A percentile compares a stretch with the other conserved stretches of the same genome.
Evolutionary conservation across 1,140 invertebrate genomes (phyloP).

Genomic region (Anadara kagoshimensis): DNA sequence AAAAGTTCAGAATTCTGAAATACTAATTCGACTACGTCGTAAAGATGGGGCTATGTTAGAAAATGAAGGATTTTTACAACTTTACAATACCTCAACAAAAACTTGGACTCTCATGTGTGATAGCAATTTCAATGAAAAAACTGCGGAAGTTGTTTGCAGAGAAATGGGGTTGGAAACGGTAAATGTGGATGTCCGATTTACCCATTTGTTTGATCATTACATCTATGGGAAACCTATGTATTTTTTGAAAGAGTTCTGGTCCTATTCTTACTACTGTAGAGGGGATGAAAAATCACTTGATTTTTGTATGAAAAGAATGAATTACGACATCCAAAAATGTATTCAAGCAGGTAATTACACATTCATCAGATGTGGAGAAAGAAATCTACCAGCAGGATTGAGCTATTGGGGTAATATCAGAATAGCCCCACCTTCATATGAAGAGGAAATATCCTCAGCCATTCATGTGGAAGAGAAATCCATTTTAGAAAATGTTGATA

Average conservation of each 20-base stretch:
- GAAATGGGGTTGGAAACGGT: constrained; percentile 93
- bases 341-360: constrained; percentile 86
- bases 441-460: constrained; percentile 78
- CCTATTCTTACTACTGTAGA: constrained; percentile 88
- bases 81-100: constrained; percentile 94
- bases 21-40: constrained; percentile 40
- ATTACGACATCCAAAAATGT: constrained; percentile 69
- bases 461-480: constrained; percentile 50
- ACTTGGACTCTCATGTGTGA: constrained; percentile 99
- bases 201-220: constrained; percentile 67
- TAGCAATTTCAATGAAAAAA: constrained; percentile 83
- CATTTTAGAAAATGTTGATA: constrained; percentile 86
- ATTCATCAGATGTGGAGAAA: constrained; percentile 92
- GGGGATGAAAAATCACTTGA: constrained; percentile 90
- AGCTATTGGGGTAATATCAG: constrained; percentile 98
- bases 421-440: constrained; percentile 92
- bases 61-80: constrained; percentile 88
- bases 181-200: constrained; percentile 80
- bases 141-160: constrained; percentile 85
- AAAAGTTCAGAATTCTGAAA: constrained; percentile 6
- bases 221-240: constrained; percentile 72
- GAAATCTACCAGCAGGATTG: constrained; percentile 81
- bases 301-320: constrained; percentile 87
- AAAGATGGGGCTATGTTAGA: constrained; percentile 45
- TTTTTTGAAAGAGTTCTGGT: constrained; percentile 84